Evolutionary conservation across 2,113 vertebrate genomes (phyloP).

Genomic region (Arenaria interpres): DNA sequence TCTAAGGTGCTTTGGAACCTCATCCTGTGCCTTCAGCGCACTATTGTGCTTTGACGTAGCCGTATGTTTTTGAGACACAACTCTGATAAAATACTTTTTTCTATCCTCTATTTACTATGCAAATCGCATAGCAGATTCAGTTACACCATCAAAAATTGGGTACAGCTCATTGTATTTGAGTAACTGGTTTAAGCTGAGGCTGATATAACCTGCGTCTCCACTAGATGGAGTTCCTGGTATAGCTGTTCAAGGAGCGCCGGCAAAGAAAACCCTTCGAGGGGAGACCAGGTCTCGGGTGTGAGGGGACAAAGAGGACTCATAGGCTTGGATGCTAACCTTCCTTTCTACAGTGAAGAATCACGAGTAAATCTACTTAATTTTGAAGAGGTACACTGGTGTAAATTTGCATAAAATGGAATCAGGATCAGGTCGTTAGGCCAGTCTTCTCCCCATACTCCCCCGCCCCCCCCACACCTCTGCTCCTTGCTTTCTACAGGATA

Average conservation of each 20-base stretch:
- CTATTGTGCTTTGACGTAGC: neutral
- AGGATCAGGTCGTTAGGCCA: accelerated
- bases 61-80: accelerated
- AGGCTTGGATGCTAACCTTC: neutral
- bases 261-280: neutral
- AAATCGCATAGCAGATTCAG: neutral
- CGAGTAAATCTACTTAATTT: neutral
- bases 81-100: accelerated
- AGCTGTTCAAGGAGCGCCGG: neutral
- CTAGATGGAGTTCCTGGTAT: slow-evolving; percentile 46
- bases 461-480: no score
- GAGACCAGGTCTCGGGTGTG: no score
- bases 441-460: no score
- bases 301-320: accelerated
- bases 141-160: no score
- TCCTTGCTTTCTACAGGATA: accelerated
- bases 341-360: neutral
- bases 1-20: accelerated
- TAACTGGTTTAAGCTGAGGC: accelerated
- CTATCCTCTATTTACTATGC: neutral
- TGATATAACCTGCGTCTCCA: neutral
- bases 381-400: no score
- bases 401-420: neutral
- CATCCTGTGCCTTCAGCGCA: no score
- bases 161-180: accelerated